Evolutionary conservation across 2,888 invertebrate genomes (phyloP).

Genomic region (Trachelus tabidus): DNA sequence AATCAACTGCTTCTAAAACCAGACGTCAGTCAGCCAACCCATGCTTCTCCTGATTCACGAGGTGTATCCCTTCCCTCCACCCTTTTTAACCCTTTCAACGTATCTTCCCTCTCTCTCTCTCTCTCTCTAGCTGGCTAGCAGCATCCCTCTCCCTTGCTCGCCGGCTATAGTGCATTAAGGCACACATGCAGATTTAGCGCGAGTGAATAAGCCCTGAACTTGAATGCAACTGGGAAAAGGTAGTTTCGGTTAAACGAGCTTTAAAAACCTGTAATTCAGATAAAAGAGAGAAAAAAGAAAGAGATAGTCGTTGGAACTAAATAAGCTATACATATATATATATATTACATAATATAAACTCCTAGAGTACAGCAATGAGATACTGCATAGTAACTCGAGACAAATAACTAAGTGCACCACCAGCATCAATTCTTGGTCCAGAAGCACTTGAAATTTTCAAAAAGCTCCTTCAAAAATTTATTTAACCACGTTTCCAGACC

Average conservation of each 20-base stretch:
- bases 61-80: not conserved
- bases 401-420: not conserved
- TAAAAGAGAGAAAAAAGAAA: not conserved
- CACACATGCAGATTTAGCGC: not conserved
- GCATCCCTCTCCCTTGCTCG: not conserved
- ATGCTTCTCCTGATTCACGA: not conserved
- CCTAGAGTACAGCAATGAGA: not conserved
- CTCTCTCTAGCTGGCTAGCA: not conserved
- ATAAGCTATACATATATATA: not conserved
- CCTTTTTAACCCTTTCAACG: not conserved
- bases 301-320: not conserved
- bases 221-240: conserved; percentile 33
- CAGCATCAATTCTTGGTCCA: not conserved
- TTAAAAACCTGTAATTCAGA: conserved; percentile 34
- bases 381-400: not conserved
- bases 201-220: conserved; percentile 5
- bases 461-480: not conserved
- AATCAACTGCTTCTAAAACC: not conserved
- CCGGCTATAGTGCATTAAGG: not conserved
- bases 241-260: conserved; percentile 44
- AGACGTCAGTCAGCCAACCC: not conserved
- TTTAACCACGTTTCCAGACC: not conserved
- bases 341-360: too few relatives aligned
- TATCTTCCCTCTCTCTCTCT: not conserved
- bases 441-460: not conserved